Conservation (phyloP, 1,140 invertebrate genomes). For the Drosophila kanapiae region DNA sequence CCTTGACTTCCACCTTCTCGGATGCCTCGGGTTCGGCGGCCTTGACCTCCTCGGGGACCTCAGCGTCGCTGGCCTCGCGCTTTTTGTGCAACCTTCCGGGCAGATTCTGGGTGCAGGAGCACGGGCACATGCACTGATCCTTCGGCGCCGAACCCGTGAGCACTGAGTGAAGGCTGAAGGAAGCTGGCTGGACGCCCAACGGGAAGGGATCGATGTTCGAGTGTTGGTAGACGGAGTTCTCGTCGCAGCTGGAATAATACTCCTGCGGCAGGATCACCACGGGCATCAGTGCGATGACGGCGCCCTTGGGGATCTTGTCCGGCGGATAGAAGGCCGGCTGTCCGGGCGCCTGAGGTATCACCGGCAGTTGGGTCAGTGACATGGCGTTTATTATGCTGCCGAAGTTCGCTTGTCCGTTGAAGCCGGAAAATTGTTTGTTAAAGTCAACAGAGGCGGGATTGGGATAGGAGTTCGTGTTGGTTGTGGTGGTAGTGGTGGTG, state of each 20-base stretch:
- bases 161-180: constrained; percentile 75
- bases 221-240: constrained; percentile 66
- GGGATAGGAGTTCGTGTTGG: constrained; percentile 59
- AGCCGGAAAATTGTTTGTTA: constrained; percentile 79
- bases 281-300: constrained; percentile 87
- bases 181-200: constrained; percentile 74
- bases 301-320: constrained; percentile 85
- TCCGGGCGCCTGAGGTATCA: constrained; percentile 76
- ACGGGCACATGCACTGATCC: constrained; percentile 84
- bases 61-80: constrained; percentile 66
- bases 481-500: constrained; percentile 51
- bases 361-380: constrained; percentile 81
- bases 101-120: constrained; percentile 82
- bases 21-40: constrained; percentile 25
- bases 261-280: constrained; percentile 87
- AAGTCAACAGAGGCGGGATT: constrained; percentile 79
- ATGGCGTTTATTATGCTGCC: constrained; percentile 83
- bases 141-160: constrained; percentile 71
- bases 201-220: constrained; percentile 74
- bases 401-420: constrained; percentile 78
- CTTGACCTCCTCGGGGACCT: constrained; percentile 31
- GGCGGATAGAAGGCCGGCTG: constrained; percentile 81
- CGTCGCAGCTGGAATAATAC: constrained; percentile 72
- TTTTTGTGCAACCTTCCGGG: constrained; percentile 70
- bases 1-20: constrained; percentile 20